These are phyloP conservation scores for Sebastes minor DNA, from an alignment of 2,797 vertebrate genomes.

Conservation along the genomic window DNA sequence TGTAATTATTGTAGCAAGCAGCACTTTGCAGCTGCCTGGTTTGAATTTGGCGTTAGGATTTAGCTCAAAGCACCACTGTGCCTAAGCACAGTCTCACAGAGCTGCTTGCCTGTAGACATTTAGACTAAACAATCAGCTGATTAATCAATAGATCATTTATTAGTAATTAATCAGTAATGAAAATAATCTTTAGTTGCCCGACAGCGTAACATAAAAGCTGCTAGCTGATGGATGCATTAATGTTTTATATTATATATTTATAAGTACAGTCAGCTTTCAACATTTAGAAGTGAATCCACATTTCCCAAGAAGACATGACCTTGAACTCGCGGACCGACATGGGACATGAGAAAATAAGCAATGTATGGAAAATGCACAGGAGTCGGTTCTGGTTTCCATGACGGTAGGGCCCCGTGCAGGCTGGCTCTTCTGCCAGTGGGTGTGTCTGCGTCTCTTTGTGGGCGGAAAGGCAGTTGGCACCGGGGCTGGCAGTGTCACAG, in stretches of 20 bases:
- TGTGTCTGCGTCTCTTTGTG: slow-evolving; percentile 52
- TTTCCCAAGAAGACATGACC: background rate
- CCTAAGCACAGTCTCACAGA: background rate
- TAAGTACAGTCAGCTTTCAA: too few relatives aligned
- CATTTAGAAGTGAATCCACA: background rate
- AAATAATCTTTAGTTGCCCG: background rate
- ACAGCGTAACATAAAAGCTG: background rate
- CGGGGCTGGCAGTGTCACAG: slow-evolving; percentile 54
- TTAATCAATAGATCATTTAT: background rate
- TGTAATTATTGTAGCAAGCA: too few relatives aligned
- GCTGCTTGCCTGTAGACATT: background rate
- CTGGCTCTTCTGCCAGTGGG: slow-evolving; percentile 55
- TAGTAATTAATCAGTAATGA: background rate
- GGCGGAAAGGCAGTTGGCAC: slow-evolving; percentile 62
- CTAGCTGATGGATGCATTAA: background rate
- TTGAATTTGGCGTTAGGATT: too few relatives aligned
- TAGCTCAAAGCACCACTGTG: too few relatives aligned
- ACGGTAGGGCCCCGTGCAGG: slow-evolving; percentile 42
- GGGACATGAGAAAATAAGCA: background rate
- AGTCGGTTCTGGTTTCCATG: slow-evolving; percentile 56
- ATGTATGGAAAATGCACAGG: slow-evolving; percentile 29
- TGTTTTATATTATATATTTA: background rate
- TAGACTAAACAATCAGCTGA: background rate
- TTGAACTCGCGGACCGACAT: background rate
- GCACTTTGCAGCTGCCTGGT: too few relatives aligned